Base-by-base conservation (phyloP, 1,140 invertebrate genomes). In the Neodiprion virginianus region DNA sequence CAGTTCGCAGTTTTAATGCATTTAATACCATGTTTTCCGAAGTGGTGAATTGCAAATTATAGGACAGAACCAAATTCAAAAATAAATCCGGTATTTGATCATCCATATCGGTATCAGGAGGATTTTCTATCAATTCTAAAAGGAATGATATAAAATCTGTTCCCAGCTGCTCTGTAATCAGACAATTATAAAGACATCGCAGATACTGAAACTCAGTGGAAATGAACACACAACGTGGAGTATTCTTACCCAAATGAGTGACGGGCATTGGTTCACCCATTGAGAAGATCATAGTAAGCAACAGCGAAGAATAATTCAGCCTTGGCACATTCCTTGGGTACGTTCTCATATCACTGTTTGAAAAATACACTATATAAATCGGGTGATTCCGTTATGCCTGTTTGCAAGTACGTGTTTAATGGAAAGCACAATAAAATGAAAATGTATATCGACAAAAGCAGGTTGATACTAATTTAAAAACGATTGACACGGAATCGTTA, bases 211-310 rank as follows among this genome's bases (percentile, higher is more conserved):
- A 14, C 9, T 67, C 28, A 73, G 72, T 17, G 71, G 28, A 74
- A 48, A 40, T 40, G 28, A 40, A 40, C 28, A 40, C 28, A 40
- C 28, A 40, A 5, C 40, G 48, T 75, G 23, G 23, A 75, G 67
- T 72, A 76, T 75, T 84, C 83, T 87, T 84, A 95, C 94, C 94
- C 79, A 94, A 92, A 90, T 96, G 94, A 12, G 93, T 94, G 40
- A 96, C 90, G 21, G 95, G 95, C 91, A 96, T 93, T n/a, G 91
- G 91, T 87, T 97, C 95, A 8, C 94, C 96, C 90, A 95, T 95
- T 69, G 94, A 96, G 82, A 97, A 93, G 71, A 97, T 92, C 90
- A 96, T 94, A 48, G 94, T 95, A 21, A 98, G 87, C 74, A 97
- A 89, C 66, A 94, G 89, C 0, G 95, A 92, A 23, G 95, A 95